These are phyloP conservation scores for Tenthredo amoena DNA, from an alignment of 2,888 invertebrate species.

Conservation along the genomic window DNA sequence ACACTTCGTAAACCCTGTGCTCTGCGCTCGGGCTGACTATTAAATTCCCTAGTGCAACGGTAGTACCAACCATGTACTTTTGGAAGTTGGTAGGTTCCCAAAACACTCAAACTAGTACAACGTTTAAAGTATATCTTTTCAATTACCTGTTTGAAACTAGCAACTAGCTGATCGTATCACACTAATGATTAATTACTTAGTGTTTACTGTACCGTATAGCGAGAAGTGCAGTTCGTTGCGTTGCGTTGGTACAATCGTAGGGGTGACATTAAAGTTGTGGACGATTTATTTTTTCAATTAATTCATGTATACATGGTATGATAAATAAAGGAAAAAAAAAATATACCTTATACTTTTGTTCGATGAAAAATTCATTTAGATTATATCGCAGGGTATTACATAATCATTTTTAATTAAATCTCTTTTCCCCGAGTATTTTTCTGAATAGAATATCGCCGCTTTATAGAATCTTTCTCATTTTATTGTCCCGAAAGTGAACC, in stretches of 20 bases:
- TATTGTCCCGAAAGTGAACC: constrained; percentile 18
- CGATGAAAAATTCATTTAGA: constrained; percentile 4
- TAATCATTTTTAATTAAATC: constrained; percentile 37
- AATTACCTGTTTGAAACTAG: constrained; percentile 31
- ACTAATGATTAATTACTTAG: constrained; percentile 15
- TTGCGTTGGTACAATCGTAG: no score
- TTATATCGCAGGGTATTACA: background rate
- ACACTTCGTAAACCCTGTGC: background rate
- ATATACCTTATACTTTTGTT: background rate
- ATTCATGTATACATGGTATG: background rate
- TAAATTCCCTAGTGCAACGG: background rate
- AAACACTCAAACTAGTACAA: constrained; percentile 31
- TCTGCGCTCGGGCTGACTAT: background rate
- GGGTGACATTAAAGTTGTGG: no score
- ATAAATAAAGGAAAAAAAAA: background rate
- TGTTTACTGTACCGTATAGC: background rate
- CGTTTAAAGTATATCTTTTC: constrained; percentile 25
- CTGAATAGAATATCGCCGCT: constrained; percentile 1
- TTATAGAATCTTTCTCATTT: constrained; percentile 11
- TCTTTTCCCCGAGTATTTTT: background rate
- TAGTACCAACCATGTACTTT: background rate
- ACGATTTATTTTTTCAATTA: background rate
- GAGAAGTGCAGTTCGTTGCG: background rate
- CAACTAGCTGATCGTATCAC: constrained; percentile 24
- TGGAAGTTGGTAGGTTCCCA: constrained; percentile 9